phyloP scores from a whole-genome alignment of 2,113 vertebrate genomes.

The Tachycineta bicolor region DNA sequence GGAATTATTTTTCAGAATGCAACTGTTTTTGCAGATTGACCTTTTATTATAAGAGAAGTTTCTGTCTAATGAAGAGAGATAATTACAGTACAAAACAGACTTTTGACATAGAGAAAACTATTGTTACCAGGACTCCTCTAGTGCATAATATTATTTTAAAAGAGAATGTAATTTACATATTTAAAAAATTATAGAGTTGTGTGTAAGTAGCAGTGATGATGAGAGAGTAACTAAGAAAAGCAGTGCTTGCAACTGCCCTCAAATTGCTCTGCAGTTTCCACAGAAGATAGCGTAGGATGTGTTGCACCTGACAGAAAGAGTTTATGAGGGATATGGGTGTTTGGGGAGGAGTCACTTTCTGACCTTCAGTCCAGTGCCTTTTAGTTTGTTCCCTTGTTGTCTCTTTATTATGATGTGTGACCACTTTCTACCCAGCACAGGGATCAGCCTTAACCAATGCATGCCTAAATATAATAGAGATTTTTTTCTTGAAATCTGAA shows the following conservation, averaged over 20 bases:
- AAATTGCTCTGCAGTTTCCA: background rate
- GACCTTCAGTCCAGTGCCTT: background rate
- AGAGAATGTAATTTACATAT: conserved; percentile 54
- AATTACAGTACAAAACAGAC: conserved; percentile 52
- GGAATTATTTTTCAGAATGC: conserved; percentile 53
- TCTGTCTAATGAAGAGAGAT: conserved; percentile 64
- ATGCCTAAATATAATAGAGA: background rate
- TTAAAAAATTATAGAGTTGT: conserved; percentile 23
- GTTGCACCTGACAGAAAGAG: background rate
- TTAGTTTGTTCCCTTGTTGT: background rate
- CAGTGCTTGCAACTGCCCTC: background rate
- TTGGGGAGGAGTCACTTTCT: background rate
- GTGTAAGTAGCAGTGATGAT: background rate
- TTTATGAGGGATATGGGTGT: background rate
- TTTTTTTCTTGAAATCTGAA: conserved; percentile 43
- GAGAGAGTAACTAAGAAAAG: background rate
- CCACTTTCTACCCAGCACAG: background rate
- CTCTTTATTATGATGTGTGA: background rate
- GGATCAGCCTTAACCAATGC: background rate
- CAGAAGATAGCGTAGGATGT: background rate
- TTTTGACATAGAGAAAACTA: conserved; percentile 61
- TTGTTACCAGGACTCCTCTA: conserved; percentile 42
- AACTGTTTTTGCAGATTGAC: conserved; percentile 60
- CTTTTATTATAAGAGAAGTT: conserved; percentile 66
- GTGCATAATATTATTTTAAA: conserved; percentile 35